phyloP scores from a whole-genome alignment of 2,113 vertebrate species.

The Lipotes vexillifer region DNA sequence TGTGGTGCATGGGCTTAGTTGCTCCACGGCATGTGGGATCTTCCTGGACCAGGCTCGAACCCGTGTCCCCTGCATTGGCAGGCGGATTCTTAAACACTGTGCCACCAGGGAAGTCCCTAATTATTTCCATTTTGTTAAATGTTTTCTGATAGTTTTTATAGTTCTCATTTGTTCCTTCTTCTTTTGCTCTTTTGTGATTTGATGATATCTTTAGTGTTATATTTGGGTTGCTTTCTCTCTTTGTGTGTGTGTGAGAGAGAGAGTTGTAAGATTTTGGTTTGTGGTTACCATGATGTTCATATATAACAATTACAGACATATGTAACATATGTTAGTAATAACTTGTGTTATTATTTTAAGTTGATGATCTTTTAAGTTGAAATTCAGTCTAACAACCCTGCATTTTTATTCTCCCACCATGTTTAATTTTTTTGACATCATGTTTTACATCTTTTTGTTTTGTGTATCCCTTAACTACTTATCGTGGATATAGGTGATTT shows the following conservation, averaged over 20 bases:
- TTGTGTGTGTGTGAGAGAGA: neutral
- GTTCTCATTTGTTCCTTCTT: neutral
- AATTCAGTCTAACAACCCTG: neutral
- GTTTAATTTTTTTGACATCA: neutral
- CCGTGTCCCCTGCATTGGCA: no score
- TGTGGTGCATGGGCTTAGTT: no score
- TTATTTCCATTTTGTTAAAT: neutral
- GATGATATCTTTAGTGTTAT: neutral
- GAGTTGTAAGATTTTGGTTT: neutral
- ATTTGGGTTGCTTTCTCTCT: neutral
- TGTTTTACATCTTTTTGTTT: neutral
- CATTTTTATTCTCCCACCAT: neutral
- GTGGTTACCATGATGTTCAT: neutral
- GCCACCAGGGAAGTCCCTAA: no score
- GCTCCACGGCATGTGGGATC: no score
- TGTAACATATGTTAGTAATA: neutral
- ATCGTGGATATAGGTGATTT: neutral
- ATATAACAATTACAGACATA: neutral
- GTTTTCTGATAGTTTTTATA: neutral
- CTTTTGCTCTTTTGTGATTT: neutral
- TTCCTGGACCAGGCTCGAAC: no score
- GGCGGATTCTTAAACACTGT: no score
- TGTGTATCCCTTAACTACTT: neutral
- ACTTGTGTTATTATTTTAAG: neutral
- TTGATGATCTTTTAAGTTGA: neutral